phyloP scores from a whole-genome alignment of 2,797 vertebrate species.

The Chaenodraco wilsoni region DNA sequence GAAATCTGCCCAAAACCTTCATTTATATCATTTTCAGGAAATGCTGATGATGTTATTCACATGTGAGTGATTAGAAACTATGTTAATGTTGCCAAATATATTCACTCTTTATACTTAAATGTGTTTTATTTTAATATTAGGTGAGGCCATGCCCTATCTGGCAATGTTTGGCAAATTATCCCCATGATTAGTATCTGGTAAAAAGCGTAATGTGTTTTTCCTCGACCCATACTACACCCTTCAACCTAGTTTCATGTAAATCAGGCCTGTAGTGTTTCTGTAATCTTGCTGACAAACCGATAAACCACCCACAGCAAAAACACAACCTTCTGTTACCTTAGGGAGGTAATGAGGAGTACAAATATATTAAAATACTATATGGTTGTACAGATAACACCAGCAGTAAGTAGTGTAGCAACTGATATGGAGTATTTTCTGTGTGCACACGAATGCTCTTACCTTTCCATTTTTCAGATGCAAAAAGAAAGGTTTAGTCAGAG shows the following conservation, averaged over 20 bases:
- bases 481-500: conserved; percentile 89
- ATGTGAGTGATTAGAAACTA: neutral
- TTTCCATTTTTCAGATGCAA: conserved; percentile 91
- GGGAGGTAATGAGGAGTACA: neutral
- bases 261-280: too few species aligned
- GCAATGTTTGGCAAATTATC: too few species aligned
- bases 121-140: neutral
- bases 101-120: neutral
- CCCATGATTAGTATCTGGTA: too few species aligned
- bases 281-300: too few species aligned
- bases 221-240: too few species aligned
- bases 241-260: too few species aligned
- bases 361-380: neutral
- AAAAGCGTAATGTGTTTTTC: too few species aligned
- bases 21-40: neutral
- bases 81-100: neutral
- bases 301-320: too few species aligned
- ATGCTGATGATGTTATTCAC: neutral
- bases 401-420: neutral
- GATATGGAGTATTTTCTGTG: neutral
- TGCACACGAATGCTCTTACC: conserved; percentile 78
- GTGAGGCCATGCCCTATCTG: too few species aligned
- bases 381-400: neutral
- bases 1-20: neutral
- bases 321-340: too few species aligned